phyloP scores from a whole-genome alignment of 2,797 vertebrate species.

The Martes flavigula region DNA sequence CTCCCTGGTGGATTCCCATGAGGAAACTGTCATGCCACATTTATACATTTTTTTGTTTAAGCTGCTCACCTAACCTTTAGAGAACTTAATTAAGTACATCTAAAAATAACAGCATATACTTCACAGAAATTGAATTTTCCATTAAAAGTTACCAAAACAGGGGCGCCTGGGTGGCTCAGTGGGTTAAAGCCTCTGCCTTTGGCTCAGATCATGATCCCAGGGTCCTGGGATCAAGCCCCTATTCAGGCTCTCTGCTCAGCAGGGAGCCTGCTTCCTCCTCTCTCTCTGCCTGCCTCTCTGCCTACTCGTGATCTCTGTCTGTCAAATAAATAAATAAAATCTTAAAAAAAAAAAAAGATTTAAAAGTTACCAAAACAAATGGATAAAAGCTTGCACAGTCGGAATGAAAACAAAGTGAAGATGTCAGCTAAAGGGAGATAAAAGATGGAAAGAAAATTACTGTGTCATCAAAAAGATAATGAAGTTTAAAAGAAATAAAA shows the following conservation, averaged over 20 bases:
- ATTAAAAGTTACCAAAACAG: constrained; percentile 68
- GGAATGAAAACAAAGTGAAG: constrained; percentile 76
- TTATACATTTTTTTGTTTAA: constrained; percentile 53
- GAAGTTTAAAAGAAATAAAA: constrained; percentile 78
- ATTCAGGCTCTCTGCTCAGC: too few relatives aligned
- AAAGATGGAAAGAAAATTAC: constrained; percentile 83
- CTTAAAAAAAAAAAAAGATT: too few relatives aligned
- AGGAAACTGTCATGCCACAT: constrained; percentile 24
- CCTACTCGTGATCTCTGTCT: too few relatives aligned
- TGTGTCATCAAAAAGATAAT: constrained; percentile 82
- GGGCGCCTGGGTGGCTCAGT: too few relatives aligned
- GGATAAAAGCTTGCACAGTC: constrained; percentile 57
- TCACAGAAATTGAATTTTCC: constrained; percentile 78
- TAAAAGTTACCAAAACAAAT: constrained; percentile 63
- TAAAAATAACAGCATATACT: constrained; percentile 66
- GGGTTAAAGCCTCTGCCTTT: too few relatives aligned
- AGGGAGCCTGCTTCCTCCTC: too few relatives aligned
- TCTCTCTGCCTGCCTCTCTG: too few relatives aligned
- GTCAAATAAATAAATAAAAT: too few relatives aligned
- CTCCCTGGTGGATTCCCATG: neutral
- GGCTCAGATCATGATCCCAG: too few relatives aligned
- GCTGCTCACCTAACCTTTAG: constrained; percentile 60
- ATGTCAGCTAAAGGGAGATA: constrained; percentile 74
- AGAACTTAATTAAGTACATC: constrained; percentile 64
- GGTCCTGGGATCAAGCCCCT: too few relatives aligned